These are phyloP conservation scores for Furnarius figulus DNA, from an alignment of 2,113 vertebrate species.

Conservation along the genomic window DNA sequence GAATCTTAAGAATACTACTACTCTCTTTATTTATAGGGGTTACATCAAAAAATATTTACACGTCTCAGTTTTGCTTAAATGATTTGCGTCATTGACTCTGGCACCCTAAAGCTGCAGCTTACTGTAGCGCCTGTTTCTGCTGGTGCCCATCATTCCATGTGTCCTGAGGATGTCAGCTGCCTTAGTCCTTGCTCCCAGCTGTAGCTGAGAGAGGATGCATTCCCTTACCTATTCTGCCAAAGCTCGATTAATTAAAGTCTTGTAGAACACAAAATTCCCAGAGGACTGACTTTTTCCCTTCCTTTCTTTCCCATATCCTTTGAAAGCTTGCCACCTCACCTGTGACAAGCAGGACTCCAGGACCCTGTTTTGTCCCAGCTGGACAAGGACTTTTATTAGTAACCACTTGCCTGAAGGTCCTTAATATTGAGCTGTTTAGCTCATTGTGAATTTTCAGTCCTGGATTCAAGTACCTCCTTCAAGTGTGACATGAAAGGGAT, in stretches of 20 bases:
- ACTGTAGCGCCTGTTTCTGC: not conserved
- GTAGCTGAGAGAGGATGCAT: not conserved
- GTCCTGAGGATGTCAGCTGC: not conserved
- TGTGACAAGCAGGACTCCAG: not conserved
- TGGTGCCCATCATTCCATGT: fast-evolving
- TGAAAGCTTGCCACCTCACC: not conserved
- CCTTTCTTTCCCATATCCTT: not conserved
- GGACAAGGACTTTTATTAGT: not conserved
- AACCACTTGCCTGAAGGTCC: not conserved
- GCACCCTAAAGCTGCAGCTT: not conserved
- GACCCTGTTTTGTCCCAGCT: not conserved
- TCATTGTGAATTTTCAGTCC: not conserved
- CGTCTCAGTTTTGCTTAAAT: not conserved
- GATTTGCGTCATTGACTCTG: not conserved
- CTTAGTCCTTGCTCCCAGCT: not conserved
- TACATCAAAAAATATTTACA: not conserved
- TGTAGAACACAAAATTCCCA: not conserved
- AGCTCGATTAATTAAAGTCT: not conserved
- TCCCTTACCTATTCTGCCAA: not conserved
- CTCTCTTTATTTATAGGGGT: not conserved
- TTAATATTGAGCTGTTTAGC: not conserved
- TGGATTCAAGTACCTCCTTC: not conserved
- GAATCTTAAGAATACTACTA: not conserved
- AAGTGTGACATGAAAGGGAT: not conserved
- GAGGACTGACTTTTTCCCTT: not conserved